Percentiles rank a stretch among this genome's conserved stretches.
Conservation (phyloP, 2,888 invertebrate species). For the Zootermopsis nevadensis region DNA sequence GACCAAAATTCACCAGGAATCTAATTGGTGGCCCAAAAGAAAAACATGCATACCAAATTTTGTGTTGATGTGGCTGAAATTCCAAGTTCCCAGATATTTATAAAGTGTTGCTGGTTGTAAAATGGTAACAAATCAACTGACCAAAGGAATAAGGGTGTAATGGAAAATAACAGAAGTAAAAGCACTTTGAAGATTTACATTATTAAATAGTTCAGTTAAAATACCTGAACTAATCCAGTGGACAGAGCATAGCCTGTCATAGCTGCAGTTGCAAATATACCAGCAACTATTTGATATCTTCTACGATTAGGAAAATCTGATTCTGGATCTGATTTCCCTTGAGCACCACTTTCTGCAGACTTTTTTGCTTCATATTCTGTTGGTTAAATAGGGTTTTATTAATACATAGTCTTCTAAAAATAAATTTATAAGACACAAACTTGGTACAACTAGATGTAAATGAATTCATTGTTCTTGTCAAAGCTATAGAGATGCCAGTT, state of each 20-base stretch:
- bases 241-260: conserved; percentile 79
- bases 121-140: not conserved
- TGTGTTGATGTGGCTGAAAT: not conserved
- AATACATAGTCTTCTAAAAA: too few relatives aligned
- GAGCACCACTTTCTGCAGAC: conserved; percentile 54
- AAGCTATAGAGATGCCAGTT: too few relatives aligned
- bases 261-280: conserved; percentile 73
- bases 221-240: conserved; percentile 74
- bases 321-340: conserved; percentile 58
- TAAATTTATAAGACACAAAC: too few relatives aligned
- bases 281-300: conserved; percentile 76
- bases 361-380: conserved; percentile 65
- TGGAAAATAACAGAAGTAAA: not conserved
- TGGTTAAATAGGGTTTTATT: conserved; percentile 25
- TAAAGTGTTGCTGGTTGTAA: not conserved
- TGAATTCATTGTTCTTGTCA: too few relatives aligned
- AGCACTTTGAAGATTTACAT: not conserved
- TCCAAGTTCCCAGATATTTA: not conserved
- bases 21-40: not conserved
- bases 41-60: not conserved
- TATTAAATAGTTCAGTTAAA: not conserved
- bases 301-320: conserved; percentile 74
- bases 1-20: conserved; percentile 3
- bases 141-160: not conserved
- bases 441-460: too few relatives aligned